These are phyloP conservation scores for Drosophila simulans DNA, from an alignment of 1,140 invertebrate species.

Conservation along the genomic window DNA sequence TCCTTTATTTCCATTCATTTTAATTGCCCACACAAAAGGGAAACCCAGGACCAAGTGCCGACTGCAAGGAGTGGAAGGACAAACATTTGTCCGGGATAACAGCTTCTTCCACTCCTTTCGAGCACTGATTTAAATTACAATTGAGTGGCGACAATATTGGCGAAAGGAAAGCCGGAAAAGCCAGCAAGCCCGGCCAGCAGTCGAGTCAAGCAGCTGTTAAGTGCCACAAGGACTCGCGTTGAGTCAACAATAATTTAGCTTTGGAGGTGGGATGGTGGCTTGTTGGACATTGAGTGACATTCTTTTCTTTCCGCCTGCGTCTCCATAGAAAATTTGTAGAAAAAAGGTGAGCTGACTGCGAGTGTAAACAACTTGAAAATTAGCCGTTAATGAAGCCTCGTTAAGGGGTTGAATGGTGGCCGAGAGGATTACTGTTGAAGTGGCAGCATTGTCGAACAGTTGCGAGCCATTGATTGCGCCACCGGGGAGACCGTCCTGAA, in stretches of 20 bases:
- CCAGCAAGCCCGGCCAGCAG: slow-evolving; percentile 3
- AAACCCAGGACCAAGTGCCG: background rate
- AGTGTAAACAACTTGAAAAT: slow-evolving; percentile 81
- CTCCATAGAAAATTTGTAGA: slow-evolving; percentile 39
- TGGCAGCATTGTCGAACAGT: slow-evolving; percentile 27
- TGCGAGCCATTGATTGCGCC: slow-evolving; percentile 61
- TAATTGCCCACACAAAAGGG: slow-evolving; percentile 53
- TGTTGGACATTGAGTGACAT: slow-evolving; percentile 64
- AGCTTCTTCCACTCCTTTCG: slow-evolving; percentile 43
- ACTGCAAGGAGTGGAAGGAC: slow-evolving; percentile 24
- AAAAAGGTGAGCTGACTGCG: slow-evolving; percentile 49
- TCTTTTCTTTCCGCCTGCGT: slow-evolving; percentile 37
- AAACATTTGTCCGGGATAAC: slow-evolving; percentile 58
- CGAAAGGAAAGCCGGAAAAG: slow-evolving; percentile 20
- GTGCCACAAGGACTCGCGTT: slow-evolving; percentile 69
- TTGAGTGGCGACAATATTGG: slow-evolving; percentile 80
- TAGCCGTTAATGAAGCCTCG: slow-evolving; percentile 79
- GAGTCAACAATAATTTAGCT: slow-evolving; percentile 80
- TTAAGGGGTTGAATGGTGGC: slow-evolving; percentile 43
- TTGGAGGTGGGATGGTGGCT: slow-evolving; percentile 11
- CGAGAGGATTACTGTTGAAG: slow-evolving; percentile 51
- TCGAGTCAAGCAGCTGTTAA: slow-evolving; percentile 49
- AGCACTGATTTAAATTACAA: slow-evolving; percentile 79
- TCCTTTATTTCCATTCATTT: slow-evolving; percentile 40
- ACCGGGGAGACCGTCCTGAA: slow-evolving; percentile 1